Evolutionary conservation across 2,797 vertebrate genomes (phyloP).

Genomic region (Ambastaia sidthimunki): DNA sequence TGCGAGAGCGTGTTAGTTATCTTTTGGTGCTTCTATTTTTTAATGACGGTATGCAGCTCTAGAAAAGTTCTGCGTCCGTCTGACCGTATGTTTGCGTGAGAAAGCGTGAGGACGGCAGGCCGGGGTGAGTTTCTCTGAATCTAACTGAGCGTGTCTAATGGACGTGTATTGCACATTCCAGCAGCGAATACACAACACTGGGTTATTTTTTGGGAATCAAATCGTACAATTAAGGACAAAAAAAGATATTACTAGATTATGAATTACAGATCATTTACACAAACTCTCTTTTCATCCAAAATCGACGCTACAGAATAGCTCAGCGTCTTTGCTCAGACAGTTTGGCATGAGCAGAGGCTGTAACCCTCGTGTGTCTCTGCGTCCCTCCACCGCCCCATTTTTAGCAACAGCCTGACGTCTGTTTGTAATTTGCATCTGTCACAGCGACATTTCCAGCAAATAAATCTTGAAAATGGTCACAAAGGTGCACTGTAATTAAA

Average conservation of each 20-base stretch:
- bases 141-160: constrained; percentile 76
- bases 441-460: constrained; percentile 46
- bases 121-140: constrained; percentile 68
- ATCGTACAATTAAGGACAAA: constrained; percentile 69
- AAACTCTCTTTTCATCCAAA: not conserved
- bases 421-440: constrained; percentile 71
- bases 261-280: constrained; percentile 46
- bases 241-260: constrained; percentile 59
- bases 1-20: constrained; percentile 1
- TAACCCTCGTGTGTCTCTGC: constrained; percentile 49
- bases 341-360: not conserved
- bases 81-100: constrained; percentile 58
- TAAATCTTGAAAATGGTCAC: constrained; percentile 56
- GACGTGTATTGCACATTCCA: constrained; percentile 60
- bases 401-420: constrained; percentile 55
- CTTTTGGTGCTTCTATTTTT: constrained; percentile 35
- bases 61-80: constrained; percentile 48
- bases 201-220: constrained; percentile 67
- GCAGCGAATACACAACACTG: constrained; percentile 64
- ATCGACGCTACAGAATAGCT: not conserved
- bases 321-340: constrained; percentile 10
- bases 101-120: constrained; percentile 72
- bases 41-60: constrained; percentile 67
- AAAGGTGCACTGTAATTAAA: constrained; percentile 61
- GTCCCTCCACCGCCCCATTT: constrained; percentile 36